These are phyloP conservation scores for Erannis defoliaria DNA, from an alignment of 2,888 invertebrate genomes.

Conservation along the genomic window DNA sequence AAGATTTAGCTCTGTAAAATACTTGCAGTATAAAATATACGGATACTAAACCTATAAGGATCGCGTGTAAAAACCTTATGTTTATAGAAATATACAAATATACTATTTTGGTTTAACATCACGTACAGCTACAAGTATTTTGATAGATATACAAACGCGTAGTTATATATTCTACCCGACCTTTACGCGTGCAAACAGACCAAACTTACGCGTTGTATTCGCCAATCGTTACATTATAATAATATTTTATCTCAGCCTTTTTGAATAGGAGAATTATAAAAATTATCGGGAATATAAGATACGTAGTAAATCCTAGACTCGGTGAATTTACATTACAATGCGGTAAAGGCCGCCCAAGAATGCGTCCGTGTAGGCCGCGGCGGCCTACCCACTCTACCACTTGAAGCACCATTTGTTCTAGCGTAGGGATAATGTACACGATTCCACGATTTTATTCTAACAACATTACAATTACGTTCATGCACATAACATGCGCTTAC, in stretches of 20 bases:
- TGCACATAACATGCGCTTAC: conserved; percentile 71
- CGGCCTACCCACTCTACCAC: conserved; percentile 73
- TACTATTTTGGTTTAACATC: conserved; percentile 74
- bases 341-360: conserved; percentile 47
- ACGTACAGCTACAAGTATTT: conserved; percentile 61
- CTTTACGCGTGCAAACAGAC: conserved; percentile 56
- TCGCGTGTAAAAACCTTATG: conserved; percentile 77
- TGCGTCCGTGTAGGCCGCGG: conserved; percentile 17
- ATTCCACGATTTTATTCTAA: conserved; percentile 81
- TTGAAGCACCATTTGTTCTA: conserved; percentile 87
- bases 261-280: conserved; percentile 84
- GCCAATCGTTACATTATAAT: conserved; percentile 79
- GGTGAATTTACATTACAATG: conserved; percentile 77
- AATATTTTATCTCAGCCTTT: conserved; percentile 82
- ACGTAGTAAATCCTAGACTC: conserved; percentile 69
- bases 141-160: conserved; percentile 40
- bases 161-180: conserved; percentile 42
- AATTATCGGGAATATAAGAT: conserved; percentile 79
- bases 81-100: conserved; percentile 84
- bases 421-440: conserved; percentile 86
- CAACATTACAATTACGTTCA: conserved; percentile 76
- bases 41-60: conserved; percentile 71
- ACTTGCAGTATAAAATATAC: conserved; percentile 76
- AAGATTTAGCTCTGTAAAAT: conserved; percentile 40
- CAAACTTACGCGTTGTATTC: conserved; percentile 67